Percentiles rank a stretch among this genome's conserved stretches.
These are phyloP conservation scores for Menura novaehollandiae DNA, from an alignment of 2,113 vertebrate species.

Conservation along the genomic window DNA sequence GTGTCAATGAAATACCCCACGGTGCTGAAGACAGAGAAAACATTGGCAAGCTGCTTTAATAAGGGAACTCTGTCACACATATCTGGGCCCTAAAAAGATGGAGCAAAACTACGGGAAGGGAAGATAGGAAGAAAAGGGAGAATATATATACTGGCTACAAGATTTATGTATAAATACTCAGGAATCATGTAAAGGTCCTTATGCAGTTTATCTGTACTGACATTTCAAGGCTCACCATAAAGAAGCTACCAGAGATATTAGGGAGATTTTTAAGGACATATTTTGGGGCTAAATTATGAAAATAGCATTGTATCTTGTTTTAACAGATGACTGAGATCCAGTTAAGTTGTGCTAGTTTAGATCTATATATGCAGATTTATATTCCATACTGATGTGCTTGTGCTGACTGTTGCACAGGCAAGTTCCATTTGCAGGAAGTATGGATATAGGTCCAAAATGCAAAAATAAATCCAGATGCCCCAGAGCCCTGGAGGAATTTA, in stretches of 20 bases:
- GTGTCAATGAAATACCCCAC: conserved; percentile 72
- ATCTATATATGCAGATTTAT: not conserved
- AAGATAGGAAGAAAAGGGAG: not conserved
- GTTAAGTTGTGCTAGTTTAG: not conserved
- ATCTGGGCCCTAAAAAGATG: conserved; percentile 34
- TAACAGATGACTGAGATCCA: not conserved
- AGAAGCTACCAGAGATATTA: not conserved
- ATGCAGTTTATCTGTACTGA: not conserved
- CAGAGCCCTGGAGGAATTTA: not conserved
- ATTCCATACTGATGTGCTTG: not conserved
- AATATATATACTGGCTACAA: not conserved
- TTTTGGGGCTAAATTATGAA: not conserved
- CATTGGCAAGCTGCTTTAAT: conserved; percentile 65
- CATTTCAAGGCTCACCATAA: not conserved
- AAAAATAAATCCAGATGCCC: not conserved
- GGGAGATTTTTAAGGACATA: not conserved
- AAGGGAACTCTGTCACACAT: conserved; percentile 2
- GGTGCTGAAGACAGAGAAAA: conserved; percentile 50
- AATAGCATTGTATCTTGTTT: not conserved
- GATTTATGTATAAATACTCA: not conserved
- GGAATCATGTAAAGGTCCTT: not conserved
- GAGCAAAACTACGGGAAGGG: not conserved
- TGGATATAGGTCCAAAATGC: not conserved
- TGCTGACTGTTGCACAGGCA: not conserved
- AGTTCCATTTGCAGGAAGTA: not conserved